A percentile compares a stretch with the other conserved stretches of the same genome.
These are phyloP conservation scores for Pomatorhinus ruficollis DNA, from an alignment of 2,113 vertebrate species.

Conservation along the genomic window DNA sequence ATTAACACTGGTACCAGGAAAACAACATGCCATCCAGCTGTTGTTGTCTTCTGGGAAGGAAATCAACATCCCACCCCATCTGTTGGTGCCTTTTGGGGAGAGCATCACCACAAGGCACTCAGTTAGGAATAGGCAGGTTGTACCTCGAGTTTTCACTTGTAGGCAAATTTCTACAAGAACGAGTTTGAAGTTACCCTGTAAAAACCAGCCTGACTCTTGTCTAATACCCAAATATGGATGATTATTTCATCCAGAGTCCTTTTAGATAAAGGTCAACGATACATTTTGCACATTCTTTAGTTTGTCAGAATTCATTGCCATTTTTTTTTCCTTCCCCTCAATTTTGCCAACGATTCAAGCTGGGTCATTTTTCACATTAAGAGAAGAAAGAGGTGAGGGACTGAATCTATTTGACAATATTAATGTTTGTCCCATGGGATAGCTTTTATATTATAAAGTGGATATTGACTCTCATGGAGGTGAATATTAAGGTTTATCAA, in stretches of 20 bases:
- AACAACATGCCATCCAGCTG: background rate
- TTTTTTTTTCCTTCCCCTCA: background rate
- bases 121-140: background rate
- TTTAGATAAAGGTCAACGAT: background rate
- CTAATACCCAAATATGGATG: background rate
- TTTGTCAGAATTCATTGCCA: background rate
- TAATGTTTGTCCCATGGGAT: slow-evolving; percentile 45
- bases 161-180: background rate
- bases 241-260: background rate
- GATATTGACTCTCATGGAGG: slow-evolving; percentile 58
- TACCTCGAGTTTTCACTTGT: background rate
- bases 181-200: background rate
- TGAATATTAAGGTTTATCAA: slow-evolving; percentile 66
- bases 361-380: background rate
- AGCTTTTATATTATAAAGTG: slow-evolving; percentile 34
- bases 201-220: background rate
- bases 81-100: background rate
- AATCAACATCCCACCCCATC: background rate
- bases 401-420: background rate
- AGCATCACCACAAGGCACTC: background rate
- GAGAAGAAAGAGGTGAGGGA: slow-evolving; percentile 5
- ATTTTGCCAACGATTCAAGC: background rate
- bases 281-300: background rate
- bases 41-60: background rate
- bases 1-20: background rate